Conservation (phyloP, 2,888 invertebrate species). For the Unio delphinus region DNA sequence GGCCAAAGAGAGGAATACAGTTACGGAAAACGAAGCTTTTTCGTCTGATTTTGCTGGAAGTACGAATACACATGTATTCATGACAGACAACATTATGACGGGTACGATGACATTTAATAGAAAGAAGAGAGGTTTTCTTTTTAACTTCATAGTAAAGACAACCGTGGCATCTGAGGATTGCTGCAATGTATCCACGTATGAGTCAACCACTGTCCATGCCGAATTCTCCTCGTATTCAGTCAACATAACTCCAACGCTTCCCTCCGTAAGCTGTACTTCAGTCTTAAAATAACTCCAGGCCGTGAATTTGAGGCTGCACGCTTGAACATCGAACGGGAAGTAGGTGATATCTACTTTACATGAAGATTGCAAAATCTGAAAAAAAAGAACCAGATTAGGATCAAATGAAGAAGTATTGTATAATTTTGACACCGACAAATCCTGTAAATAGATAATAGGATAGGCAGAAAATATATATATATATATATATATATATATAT, state of each 20-base stretch:
- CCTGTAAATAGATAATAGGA: too few relatives aligned
- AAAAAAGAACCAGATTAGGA: background rate
- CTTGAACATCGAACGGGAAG: slow-evolving; percentile 38
- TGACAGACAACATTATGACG: slow-evolving; percentile 26
- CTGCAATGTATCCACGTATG: slow-evolving; percentile 10
- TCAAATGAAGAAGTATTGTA: too few relatives aligned
- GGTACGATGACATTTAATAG: slow-evolving; percentile 40
- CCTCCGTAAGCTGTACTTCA: slow-evolving; percentile 15
- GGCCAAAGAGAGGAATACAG: slow-evolving; percentile 38
- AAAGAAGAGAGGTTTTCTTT: slow-evolving; percentile 37
- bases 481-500: too few relatives aligned
- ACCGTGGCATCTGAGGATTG: slow-evolving; percentile 23
- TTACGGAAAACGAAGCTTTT: slow-evolving; percentile 36
- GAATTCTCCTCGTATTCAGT: slow-evolving; percentile 26
- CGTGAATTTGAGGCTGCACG: slow-evolving; percentile 30
- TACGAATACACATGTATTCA: slow-evolving; percentile 36
- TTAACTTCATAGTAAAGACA: slow-evolving; percentile 29
- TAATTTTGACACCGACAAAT: too few relatives aligned
- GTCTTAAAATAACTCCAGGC: slow-evolving; percentile 33
- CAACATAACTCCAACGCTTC: slow-evolving; percentile 19
- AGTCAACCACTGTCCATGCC: slow-evolving; percentile 30
- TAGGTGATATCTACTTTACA: slow-evolving; percentile 33
- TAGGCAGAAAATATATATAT: too few relatives aligned
- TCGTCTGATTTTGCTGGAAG: slow-evolving; percentile 39
- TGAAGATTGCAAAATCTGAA: slow-evolving; percentile 24